Base-by-base conservation (phyloP, 2,888 invertebrate species). In the Macroteleia sp. region DNA sequence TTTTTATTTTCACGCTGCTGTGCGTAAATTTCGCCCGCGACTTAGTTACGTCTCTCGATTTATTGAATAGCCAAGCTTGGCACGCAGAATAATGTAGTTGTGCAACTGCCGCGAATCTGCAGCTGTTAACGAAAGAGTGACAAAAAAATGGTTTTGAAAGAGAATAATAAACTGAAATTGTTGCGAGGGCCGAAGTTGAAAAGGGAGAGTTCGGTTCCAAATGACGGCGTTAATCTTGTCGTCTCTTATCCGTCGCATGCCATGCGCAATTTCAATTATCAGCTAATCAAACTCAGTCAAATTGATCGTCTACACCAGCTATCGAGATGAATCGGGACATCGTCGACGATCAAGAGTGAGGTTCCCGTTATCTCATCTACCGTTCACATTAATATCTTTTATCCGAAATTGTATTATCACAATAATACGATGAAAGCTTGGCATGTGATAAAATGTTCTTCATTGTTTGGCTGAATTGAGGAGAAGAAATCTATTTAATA, bases 241-340 rank as follows among this genome's bases (percentile, higher is more conserved):
- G n/a, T 28, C 64, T 59, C 42, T 42, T 28, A 59, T 74, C 48
- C 48, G 44, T 41, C 57, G 52, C 20, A 22, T 22, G 12, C 42
- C 50, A 48, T 70, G 61, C 50, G 78, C 76, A 78, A 77, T 85
- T 83, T 83, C 84, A 83, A 85, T 86, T 83, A 86, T 81, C 82
- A 80, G 67, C 62, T 79, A 81, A 85, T 86, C 82, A 82, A 79
- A 77, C 79, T 79, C 42, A 62, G 74, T 80, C 76, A 70, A 84
- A 85, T 85, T 83, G 82, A 82, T 84, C 80, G 73, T 74, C 78
- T 80, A 70, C 54, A 41, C 74, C 52, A 46, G 66, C 62, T 69
- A 77, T 77, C 71, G 9, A 2, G 41, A 62, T 56, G 28, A 61
- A 79, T 69, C 56, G 69, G 69, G 59, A 69, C 20, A 64, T 52